phyloP scores from a whole-genome alignment of 2,113 vertebrate genomes.

The Prunella himalayana region DNA sequence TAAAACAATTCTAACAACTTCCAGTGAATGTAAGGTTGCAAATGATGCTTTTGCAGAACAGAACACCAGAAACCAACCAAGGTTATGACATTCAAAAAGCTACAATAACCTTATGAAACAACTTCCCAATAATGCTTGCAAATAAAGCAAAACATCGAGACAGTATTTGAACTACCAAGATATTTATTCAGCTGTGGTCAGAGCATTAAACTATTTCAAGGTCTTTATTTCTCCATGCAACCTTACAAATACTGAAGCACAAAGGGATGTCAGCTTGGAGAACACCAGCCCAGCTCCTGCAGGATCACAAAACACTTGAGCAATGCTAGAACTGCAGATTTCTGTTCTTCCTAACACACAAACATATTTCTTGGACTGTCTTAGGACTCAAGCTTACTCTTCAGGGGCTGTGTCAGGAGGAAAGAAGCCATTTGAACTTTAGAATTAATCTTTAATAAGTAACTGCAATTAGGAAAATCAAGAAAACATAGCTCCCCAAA shows the following conservation, averaged over 20 bases:
- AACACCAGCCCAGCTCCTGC: background rate
- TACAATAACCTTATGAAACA: background rate
- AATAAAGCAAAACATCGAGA: background rate
- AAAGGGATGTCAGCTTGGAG: background rate
- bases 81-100: background rate
- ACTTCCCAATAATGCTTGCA: background rate
- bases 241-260: background rate
- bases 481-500: background rate
- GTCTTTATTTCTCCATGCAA: background rate
- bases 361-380: background rate
- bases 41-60: background rate
- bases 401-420: background rate
- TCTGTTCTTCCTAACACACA: background rate
- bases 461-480: background rate
- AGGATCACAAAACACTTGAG: background rate
- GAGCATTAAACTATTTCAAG: background rate
- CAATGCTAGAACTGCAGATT: background rate
- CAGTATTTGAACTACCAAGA: background rate
- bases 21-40: background rate
- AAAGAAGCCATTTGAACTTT: background rate
- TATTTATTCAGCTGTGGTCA: background rate
- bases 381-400: background rate
- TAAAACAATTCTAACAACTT: background rate
- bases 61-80: background rate
- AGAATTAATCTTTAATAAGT: background rate